Conservation (phyloP, 2,113 vertebrate species). For the Phaethon lepturus region DNA sequence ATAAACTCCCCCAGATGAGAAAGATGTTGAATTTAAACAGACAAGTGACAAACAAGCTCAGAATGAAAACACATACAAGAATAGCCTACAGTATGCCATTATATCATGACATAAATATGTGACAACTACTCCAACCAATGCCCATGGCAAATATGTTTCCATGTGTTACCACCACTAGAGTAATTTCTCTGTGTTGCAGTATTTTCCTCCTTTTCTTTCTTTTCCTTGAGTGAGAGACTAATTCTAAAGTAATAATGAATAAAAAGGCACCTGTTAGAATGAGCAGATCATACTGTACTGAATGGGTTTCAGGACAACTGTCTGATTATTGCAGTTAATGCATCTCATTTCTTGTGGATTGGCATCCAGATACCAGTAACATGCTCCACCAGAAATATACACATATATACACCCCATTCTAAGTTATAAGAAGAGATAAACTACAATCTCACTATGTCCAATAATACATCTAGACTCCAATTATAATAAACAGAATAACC, state of each 20-base stretch:
- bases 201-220: neutral
- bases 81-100: constrained; percentile 79
- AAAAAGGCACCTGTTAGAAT: neutral
- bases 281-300: neutral
- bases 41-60: constrained; percentile 78
- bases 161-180: constrained; percentile 39
- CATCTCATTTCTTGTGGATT: neutral
- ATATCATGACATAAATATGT: constrained; percentile 81
- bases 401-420: neutral
- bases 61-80: constrained; percentile 69
- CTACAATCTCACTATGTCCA: neutral
- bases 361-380: neutral
- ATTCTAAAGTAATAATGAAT: constrained; percentile 28
- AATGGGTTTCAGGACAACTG: neutral
- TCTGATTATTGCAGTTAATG: neutral
- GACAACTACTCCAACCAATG: constrained; percentile 70
- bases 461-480: neutral
- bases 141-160: constrained; percentile 74
- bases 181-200: constrained; percentile 54
- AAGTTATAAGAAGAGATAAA: neutral
- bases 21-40: constrained; percentile 76
- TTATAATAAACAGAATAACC: neutral
- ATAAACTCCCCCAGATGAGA: constrained; percentile 74
- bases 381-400: neutral
- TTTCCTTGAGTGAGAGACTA: neutral